phyloP scores from a whole-genome alignment of 2,113 vertebrate species.

The Potamarius usumacintae region DNA sequence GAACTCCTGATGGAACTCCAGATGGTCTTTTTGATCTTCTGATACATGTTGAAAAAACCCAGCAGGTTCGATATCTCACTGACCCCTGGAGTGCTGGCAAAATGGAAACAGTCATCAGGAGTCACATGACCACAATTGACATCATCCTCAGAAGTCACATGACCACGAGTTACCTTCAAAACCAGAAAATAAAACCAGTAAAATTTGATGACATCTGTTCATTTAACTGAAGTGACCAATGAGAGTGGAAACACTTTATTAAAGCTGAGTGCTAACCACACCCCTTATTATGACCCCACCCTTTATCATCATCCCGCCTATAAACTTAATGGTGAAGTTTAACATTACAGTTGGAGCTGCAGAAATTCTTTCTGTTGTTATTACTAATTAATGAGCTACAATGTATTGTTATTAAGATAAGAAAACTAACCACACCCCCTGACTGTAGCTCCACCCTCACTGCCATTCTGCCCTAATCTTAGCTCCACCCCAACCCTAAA shows the following conservation, averaged over 20 bases:
- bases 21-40: neutral
- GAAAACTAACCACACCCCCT: neutral
- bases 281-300: neutral
- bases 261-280: neutral
- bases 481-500: neutral
- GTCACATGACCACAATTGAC: neutral
- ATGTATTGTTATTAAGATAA: neutral
- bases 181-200: neutral
- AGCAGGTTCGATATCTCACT: neutral
- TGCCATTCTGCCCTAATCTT: neutral
- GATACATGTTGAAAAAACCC: neutral
- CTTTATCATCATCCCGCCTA: neutral
- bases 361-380: neutral
- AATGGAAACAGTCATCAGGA: neutral
- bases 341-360: neutral
- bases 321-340: neutral
- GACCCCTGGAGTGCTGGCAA: neutral
- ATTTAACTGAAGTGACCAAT: neutral
- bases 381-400: neutral
- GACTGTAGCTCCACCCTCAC: neutral
- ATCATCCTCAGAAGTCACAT: neutral
- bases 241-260: neutral
- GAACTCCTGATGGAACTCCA: neutral
- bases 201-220: neutral
- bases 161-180: neutral